Evolutionary conservation across 2,797 vertebrate genomes (phyloP).

Genomic region (Bradypodion pumilum): DNA sequence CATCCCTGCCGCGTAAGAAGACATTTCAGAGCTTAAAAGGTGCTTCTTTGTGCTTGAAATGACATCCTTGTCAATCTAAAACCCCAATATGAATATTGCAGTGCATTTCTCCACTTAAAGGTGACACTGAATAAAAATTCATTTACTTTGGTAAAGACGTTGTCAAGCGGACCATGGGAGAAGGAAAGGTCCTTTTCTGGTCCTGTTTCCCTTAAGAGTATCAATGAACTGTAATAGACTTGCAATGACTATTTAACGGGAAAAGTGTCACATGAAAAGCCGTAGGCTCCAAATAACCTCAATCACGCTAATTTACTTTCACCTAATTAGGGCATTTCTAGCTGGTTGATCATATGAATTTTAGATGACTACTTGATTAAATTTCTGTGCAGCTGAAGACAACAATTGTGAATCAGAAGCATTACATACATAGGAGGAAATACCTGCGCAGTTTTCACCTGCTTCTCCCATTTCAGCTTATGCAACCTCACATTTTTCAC

Average conservation of each 20-base stretch:
- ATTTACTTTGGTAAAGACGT: not conserved
- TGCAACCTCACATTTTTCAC: not conserved
- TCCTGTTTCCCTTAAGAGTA: not conserved
- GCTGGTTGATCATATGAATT: not conserved
- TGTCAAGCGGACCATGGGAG: not conserved
- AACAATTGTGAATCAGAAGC: not conserved
- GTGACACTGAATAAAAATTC: not conserved
- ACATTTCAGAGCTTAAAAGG: not conserved
- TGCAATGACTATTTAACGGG: not conserved
- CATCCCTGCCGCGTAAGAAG: not conserved
- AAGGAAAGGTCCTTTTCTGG: not conserved
- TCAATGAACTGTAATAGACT: not conserved
- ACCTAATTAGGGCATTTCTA: not conserved
- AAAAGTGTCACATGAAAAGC: not conserved
- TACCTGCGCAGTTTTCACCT: not conserved
- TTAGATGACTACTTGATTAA: not conserved
- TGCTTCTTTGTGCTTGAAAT: slow-evolving; percentile 12
- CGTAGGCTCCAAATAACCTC: no score
- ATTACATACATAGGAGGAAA: not conserved
- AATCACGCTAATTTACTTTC: not conserved
- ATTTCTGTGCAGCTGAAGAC: not conserved
- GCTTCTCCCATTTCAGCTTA: not conserved
- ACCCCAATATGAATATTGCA: not conserved
- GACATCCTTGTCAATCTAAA: not conserved
- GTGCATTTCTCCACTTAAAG: not conserved